A percentile compares a stretch with the other conserved stretches of the same genome.
phyloP scores from a whole-genome alignment of 2,797 vertebrate species.

The Melanotaenia parkinsoni region DNA sequence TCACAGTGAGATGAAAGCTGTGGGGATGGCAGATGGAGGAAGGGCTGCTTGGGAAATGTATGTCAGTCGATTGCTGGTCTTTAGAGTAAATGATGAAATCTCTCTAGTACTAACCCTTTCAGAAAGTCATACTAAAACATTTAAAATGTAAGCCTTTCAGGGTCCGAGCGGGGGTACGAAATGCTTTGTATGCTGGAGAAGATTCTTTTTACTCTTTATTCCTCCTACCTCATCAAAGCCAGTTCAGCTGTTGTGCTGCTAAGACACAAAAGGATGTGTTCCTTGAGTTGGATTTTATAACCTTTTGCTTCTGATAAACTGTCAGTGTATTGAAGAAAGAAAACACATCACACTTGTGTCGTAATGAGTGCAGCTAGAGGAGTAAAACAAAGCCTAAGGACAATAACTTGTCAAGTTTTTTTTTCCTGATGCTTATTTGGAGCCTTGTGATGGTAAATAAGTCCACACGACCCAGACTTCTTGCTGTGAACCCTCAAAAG shows the following conservation, averaged over 20 bases:
- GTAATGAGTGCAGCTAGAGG: conserved; percentile 49
- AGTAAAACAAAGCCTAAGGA: conserved; percentile 57
- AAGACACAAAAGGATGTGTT: conserved; percentile 19
- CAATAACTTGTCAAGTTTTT: conserved; percentile 44
- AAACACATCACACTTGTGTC: conserved; percentile 42
- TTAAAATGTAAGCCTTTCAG: conserved; percentile 25
- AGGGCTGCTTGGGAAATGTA: conserved; percentile 18
- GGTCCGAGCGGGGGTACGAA: conserved; percentile 21
- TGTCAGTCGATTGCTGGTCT: conserved; percentile 13
- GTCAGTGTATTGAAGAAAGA: conserved; percentile 48
- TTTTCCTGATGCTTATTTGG: conserved; percentile 41
- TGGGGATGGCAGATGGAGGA: conserved; percentile 22
- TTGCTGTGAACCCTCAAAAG: conserved; percentile 42
- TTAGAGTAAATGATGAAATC: conserved; percentile 58
- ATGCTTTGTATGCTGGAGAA: conserved; percentile 33
- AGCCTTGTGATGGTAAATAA: conserved; percentile 60
- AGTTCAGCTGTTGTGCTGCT: conserved; percentile 16
- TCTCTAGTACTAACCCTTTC: conserved; percentile 17
- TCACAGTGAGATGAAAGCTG: conserved; percentile 49
- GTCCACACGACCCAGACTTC: conserved; percentile 40
- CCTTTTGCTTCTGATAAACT: conserved; percentile 48
- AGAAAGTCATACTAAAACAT: conserved; percentile 48
- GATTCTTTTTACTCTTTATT: conserved; percentile 19
- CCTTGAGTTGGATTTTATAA: conserved; percentile 36
- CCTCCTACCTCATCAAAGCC: conserved; percentile 13